Conservation (phyloP, 2,113 vertebrate genomes). For the Scartelaos histophorus region DNA sequence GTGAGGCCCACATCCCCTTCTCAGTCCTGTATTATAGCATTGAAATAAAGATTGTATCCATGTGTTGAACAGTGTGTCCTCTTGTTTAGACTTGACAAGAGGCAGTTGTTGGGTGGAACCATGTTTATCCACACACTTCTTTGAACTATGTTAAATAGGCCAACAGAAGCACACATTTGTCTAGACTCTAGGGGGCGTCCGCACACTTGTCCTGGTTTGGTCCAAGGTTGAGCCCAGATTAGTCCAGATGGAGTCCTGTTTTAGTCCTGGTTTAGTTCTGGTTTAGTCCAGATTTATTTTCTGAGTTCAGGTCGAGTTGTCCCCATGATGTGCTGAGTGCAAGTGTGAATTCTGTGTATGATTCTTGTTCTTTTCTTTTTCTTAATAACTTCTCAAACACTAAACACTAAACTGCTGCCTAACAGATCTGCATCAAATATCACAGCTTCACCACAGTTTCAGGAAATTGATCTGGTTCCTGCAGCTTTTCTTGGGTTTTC, state of each 20-base stretch:
- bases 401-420: slow-evolving; percentile 12
- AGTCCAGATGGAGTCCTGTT: too few species aligned
- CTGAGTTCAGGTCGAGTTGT: too few species aligned
- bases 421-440: slow-evolving; percentile 57
- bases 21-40: background rate
- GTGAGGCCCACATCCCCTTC: too few species aligned
- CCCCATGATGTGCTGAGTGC: too few species aligned
- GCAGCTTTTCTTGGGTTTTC: slow-evolving; percentile 24
- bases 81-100: background rate
- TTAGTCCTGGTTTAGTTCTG: too few species aligned
- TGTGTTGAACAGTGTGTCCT: background rate
- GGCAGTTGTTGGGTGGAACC: slow-evolving; percentile 1
- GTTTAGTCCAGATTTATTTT: too few species aligned
- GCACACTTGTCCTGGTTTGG: too few species aligned
- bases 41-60: background rate
- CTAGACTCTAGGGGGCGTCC: too few species aligned
- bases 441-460: slow-evolving; percentile 51
- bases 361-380: background rate
- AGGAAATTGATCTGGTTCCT: slow-evolving; percentile 47
- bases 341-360: background rate
- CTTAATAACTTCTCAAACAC: slow-evolving; percentile 2
- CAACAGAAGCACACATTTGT: background rate
- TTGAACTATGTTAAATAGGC: background rate
- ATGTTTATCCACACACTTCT: background rate
- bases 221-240: too few species aligned